Evolutionary conservation across 2,113 vertebrate species (phyloP).

Genomic region (Pitta sordida): DNA sequence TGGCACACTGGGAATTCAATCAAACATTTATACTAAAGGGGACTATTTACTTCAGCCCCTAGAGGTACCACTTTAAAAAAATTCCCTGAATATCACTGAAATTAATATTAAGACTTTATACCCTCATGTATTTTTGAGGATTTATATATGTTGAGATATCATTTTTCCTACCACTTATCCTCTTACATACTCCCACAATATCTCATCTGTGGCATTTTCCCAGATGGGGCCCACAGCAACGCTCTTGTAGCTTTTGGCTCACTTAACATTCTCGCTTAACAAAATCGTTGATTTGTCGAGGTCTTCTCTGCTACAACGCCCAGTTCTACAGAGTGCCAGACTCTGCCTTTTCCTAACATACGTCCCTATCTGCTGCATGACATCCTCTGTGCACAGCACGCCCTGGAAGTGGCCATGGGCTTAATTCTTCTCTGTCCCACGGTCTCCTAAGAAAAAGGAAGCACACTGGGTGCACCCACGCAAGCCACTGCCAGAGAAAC

Average conservation of each 20-base stretch:
- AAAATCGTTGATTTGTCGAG: slow-evolving; percentile 18
- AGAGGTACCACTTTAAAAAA: slow-evolving; percentile 56
- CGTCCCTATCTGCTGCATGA: neutral
- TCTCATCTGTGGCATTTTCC: slow-evolving; percentile 65
- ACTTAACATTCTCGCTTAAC: slow-evolving; percentile 20
- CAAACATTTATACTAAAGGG: slow-evolving; percentile 59
- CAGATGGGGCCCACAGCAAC: slow-evolving; percentile 60
- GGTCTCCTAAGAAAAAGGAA: neutral
- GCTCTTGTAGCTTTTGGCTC: slow-evolving; percentile 55
- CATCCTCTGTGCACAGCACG: neutral
- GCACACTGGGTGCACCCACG: neutral
- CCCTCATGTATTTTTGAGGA: slow-evolving; percentile 63
- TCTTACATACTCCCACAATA: slow-evolving; percentile 61
- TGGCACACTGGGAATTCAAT: slow-evolving; percentile 61
- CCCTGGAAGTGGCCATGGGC: neutral
- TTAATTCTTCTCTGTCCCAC: neutral
- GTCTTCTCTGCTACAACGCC: neutral
- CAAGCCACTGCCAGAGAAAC: neutral
- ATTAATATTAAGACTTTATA: slow-evolving; percentile 71
- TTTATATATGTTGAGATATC: slow-evolving; percentile 66
- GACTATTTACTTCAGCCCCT: slow-evolving; percentile 65
- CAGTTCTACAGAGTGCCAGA: neutral
- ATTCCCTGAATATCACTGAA: slow-evolving; percentile 36
- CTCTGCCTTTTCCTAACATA: neutral
- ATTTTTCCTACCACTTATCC: slow-evolving; percentile 68